These are phyloP conservation scores for Rugalucina vietnamica DNA, from an alignment of 2,888 invertebrate genomes.

Conservation along the genomic window DNA sequence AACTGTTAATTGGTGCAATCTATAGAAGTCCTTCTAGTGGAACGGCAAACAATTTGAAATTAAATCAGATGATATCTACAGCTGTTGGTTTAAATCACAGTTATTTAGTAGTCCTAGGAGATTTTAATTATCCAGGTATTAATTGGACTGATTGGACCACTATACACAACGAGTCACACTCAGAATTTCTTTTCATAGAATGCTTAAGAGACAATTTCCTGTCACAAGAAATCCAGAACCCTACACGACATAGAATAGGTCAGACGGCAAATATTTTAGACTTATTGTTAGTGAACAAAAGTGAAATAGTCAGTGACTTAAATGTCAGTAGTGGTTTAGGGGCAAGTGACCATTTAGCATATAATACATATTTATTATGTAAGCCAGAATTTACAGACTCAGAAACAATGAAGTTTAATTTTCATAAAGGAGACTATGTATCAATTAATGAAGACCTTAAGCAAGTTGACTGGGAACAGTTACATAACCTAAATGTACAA, in stretches of 20 bases:
- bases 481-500: background rate
- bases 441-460: background rate
- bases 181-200: background rate
- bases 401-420: background rate
- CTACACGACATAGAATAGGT: background rate
- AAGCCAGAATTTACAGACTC: background rate
- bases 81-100: background rate
- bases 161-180: conserved; percentile 4
- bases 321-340: background rate
- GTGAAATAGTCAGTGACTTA: background rate
- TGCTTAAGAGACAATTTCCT: background rate
- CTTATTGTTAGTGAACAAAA: background rate
- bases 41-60: background rate
- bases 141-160: conserved; percentile 10
- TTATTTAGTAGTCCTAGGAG: conserved; percentile 1
- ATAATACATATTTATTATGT: background rate
- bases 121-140: conserved; percentile 24
- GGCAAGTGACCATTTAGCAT: background rate
- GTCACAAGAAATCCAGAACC: background rate
- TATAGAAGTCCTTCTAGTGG: conserved; percentile 11
- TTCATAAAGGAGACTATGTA: background rate
- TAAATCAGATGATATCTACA: background rate
- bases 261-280: background rate
- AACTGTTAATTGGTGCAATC: background rate
- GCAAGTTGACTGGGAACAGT: background rate